These are phyloP conservation scores for Coronaproctus castanopsis DNA, from an alignment of 2,888 invertebrate genomes.

Conservation along the genomic window DNA sequence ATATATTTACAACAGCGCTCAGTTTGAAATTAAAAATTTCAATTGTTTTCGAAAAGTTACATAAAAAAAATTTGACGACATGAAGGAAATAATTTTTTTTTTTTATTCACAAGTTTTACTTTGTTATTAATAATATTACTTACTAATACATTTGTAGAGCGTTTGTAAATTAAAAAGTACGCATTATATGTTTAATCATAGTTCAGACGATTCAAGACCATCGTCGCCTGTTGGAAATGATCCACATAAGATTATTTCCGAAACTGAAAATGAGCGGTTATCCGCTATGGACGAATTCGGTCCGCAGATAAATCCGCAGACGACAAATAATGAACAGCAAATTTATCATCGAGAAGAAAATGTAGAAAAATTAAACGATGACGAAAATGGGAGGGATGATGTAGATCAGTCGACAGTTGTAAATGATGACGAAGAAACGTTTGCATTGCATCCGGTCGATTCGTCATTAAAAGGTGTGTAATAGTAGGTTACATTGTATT, in stretches of 20 bases:
- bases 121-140: no score
- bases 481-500: no score
- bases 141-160: neutral
- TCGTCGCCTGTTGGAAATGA: constrained; percentile 12
- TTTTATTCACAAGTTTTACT: no score
- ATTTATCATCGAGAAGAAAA: constrained; percentile 16
- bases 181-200: neutral
- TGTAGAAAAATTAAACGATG: constrained; percentile 18
- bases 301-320: no score
- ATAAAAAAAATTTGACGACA: no score
- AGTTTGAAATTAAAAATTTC: no score
- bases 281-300: no score
- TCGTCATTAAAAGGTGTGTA: constrained; percentile 57
- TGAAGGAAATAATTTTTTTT: no score
- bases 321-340: neutral
- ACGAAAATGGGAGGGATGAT: constrained; percentile 8
- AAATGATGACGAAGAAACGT: constrained; percentile 86
- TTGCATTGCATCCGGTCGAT: constrained; percentile 89
- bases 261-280: no score
- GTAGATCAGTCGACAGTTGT: constrained; percentile 65
- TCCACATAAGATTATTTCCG: no score
- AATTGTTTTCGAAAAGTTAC: no score
- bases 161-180: neutral
- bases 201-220: constrained; percentile 16
- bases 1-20: no score